Percentiles rank a stretch among this genome's conserved stretches.
These are phyloP conservation scores for Gallinago jamesoni DNA, from an alignment of 2,113 vertebrate species.

Conservation along the genomic window DNA sequence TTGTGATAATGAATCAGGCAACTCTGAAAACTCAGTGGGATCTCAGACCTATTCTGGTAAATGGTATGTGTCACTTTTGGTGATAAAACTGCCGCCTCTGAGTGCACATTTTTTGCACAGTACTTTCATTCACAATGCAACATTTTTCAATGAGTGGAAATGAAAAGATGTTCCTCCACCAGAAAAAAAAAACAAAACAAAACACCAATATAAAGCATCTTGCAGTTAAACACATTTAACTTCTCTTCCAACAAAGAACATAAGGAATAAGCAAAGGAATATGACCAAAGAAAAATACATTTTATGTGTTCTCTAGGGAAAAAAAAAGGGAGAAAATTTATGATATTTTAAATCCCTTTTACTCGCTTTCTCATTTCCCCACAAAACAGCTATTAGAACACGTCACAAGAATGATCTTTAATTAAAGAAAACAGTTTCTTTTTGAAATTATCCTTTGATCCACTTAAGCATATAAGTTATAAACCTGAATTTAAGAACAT, in stretches of 20 bases:
- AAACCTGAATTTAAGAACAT: not conserved
- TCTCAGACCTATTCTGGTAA: not conserved
- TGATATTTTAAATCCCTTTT: not conserved
- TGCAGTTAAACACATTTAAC: not conserved
- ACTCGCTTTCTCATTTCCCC: not conserved
- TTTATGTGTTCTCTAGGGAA: not conserved
- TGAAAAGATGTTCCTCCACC: not conserved
- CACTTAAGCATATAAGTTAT: not conserved
- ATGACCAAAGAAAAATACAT: not conserved
- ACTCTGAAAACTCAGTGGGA: not conserved
- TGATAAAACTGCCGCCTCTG: not conserved
- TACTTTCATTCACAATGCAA: accelerated
- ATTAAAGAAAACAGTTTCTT: constrained; percentile 1
- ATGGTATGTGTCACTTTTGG: not conserved
- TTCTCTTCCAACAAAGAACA: not conserved
- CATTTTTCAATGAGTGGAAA: not conserved
- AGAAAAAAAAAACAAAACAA: not conserved
- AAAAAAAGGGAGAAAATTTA: not conserved
- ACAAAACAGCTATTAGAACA: not conserved
- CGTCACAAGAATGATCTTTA: not conserved
- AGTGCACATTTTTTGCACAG: not conserved
- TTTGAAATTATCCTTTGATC: not conserved
- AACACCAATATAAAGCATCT: not conserved
- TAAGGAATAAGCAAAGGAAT: not conserved
- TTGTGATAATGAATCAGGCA: not conserved